These are phyloP conservation scores for Catocala sponsa DNA, from an alignment of 2,888 invertebrate genomes.

Conservation along the genomic window DNA sequence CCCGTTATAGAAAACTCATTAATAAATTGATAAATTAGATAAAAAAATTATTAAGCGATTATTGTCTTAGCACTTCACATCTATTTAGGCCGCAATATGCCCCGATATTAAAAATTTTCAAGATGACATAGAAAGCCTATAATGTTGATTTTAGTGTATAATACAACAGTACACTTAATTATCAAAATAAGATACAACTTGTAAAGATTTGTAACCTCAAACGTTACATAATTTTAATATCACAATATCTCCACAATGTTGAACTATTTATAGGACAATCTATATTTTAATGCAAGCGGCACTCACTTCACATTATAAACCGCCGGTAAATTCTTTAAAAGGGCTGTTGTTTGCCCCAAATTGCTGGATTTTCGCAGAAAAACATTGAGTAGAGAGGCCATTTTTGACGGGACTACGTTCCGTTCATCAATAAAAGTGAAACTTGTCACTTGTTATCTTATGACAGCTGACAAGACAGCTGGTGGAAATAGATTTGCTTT, in stretches of 20 bases:
- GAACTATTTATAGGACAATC: constrained; percentile 15
- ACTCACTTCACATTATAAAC: constrained; percentile 86
- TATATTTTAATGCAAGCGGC: constrained; percentile 30
- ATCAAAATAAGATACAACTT: constrained; percentile 30
- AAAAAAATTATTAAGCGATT: too few species aligned
- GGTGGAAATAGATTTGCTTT: too few species aligned
- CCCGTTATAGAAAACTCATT: too few species aligned
- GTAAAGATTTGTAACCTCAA: constrained; percentile 72
- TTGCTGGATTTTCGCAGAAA: constrained; percentile 88
- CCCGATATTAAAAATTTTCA: too few species aligned
- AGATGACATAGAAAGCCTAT: too few species aligned
- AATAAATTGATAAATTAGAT: too few species aligned
- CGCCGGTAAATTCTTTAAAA: constrained; percentile 83
- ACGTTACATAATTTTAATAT: constrained; percentile 79
- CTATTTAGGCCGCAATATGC: too few species aligned
- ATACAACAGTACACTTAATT: neutral
- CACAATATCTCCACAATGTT: constrained; percentile 27
- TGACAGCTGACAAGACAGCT: constrained; percentile 6
- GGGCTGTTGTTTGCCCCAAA: constrained; percentile 73
- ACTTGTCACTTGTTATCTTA: constrained; percentile 21
- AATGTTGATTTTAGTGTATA: too few species aligned
- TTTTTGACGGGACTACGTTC: constrained; percentile 74
- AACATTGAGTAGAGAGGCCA: constrained; percentile 83
- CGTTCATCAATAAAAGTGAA: constrained; percentile 31
- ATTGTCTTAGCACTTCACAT: too few species aligned